Evolutionary conservation across 2,113 vertebrate genomes (phyloP), one percentile per base, ranked within the genome.

Genomic region (Catharus fuscescens): DNA sequence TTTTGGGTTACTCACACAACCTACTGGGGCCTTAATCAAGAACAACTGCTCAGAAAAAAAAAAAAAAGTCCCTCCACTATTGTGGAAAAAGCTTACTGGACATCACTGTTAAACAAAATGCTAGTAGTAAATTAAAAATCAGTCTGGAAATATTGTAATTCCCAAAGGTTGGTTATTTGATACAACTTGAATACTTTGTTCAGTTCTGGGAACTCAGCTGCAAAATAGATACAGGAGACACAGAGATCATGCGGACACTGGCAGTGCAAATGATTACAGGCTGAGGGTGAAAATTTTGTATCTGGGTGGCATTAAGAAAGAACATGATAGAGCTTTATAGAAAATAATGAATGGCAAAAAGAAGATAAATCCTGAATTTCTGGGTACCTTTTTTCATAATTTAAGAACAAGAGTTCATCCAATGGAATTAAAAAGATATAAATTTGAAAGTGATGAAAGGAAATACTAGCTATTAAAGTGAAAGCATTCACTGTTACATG

Each of bases 371-470:
- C 31, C 36, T 88, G 25, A 23, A 59, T 83, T 93, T 91, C 53
- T 80, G 76, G 53, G n/a, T 5, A 31, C 10, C 2, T 25, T 71
- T 89, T 70, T 64, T n/a, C 12, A 28, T 85, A 59, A 86, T 85
- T 94, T 90, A 90, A 86, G 64, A 67, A 80, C 47, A 78, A 80
- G 88, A 50, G 14, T 70, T 86, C 40, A 2, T 70, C 54, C 34
- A 69, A 59, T 71, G 14, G 52, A 76, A 93, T 94, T 90, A 80
- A 88, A 95, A 95, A 70, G 50, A 62, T 67, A 94, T 28, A 64
- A 73, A 80, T 77, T 86, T 64, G 32, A 67, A 90, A 93, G 15
- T 8, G 31, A 48, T 86, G 34, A 94, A 88, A 94, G 52, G 64
- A 86, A 95, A 78, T 80, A 88, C 6, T 73, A 92, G 60, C 72